Evolutionary conservation across 2,888 invertebrate species (phyloP).

Genomic region (Scaptomyza polygonia): DNA sequence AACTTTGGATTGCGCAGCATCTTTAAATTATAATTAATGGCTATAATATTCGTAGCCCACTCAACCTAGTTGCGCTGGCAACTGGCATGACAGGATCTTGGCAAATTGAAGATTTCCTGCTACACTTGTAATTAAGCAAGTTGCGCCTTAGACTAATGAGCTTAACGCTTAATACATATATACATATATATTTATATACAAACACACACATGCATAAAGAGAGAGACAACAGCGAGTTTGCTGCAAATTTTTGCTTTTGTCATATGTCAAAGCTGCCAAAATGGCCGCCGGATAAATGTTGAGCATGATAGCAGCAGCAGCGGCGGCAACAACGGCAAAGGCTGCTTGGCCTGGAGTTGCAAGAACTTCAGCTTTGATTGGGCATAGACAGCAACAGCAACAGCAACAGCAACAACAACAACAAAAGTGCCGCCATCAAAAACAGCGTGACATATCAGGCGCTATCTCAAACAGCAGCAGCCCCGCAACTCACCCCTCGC

Average conservation of each 20-base stretch:
- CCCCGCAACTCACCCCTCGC: not conserved
- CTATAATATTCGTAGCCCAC: conserved; percentile 5
- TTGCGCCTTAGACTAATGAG: conserved; percentile 54
- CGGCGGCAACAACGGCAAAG: conserved; percentile 3
- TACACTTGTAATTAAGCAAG: conserved; percentile 62
- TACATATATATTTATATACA: no score
- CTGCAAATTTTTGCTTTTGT: conserved; percentile 55
- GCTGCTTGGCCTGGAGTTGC: conserved; percentile 44
- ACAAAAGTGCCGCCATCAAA: conserved; percentile 74
- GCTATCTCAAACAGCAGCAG: conserved; percentile 41
- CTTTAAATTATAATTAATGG: conserved; percentile 61
- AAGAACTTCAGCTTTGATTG: conserved; percentile 62
- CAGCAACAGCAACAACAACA: not conserved
- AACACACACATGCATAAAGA: not conserved
- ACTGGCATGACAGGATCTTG: not conserved
- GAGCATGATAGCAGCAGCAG: conserved; percentile 31
- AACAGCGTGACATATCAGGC: conserved; percentile 55
- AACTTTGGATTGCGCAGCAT: conserved; percentile 3
- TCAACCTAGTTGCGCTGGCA: conserved; percentile 32
- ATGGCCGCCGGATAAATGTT: conserved; percentile 53
- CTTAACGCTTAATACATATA: conserved; percentile 19
- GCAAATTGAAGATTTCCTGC: conserved; percentile 31
- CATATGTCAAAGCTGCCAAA: conserved; percentile 56
- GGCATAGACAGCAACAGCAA: conserved; percentile 61
- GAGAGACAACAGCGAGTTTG: conserved; percentile 7